Base-by-base conservation (phyloP, 2,888 invertebrate species). In the Dascillus cervinus region DNA sequence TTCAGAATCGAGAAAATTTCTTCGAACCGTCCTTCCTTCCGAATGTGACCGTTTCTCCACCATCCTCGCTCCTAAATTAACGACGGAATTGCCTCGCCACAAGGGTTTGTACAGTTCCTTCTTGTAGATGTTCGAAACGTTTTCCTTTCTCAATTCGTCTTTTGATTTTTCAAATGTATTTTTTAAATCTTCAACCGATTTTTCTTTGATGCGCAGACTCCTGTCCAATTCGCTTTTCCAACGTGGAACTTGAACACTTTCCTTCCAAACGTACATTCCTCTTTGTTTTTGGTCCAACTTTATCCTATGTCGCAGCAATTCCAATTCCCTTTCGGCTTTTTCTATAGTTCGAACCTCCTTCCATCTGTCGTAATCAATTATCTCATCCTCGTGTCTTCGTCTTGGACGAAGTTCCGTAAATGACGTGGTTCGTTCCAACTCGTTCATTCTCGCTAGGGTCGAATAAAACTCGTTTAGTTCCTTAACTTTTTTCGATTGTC, bases 301-400 rank as follows among this genome's bases (percentile, higher is more conserved):
- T 11, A 92, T 67, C 58, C 87, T 86, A 10, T 70, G 69, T 44
- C 89, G 84, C 5, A 94, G 66, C 44, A 73, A 72, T 43, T 81
- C 77, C 34, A 92, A 64, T 63, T 92, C 92, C 47, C 79, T 76
- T 59, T 89, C 87, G 0, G 88, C 88, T 44, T 79, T 75, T 61
- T 88, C 87, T 44, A 83, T 79, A 3, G 74, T 72, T 30, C 89
- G 71, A 11, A 89, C 75, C 60, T 79, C 79, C 56, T 80, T 83
- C 90, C 90, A 90, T 34, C 86, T 74, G 44, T 90, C 89, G 56
- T 83, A 90, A 64, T 89, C 88, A 38, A 89, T 79, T 5, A 87
- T 79, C 58, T 87, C 86, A 49, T 83, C 81, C 52, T 84, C 82
- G 59, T 72, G 78, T 46, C 76, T 71, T 47, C 83, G 71, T 47